phyloP scores from a whole-genome alignment of 2,113 vertebrate genomes.

The Nothobranchius kuhntae region DNA sequence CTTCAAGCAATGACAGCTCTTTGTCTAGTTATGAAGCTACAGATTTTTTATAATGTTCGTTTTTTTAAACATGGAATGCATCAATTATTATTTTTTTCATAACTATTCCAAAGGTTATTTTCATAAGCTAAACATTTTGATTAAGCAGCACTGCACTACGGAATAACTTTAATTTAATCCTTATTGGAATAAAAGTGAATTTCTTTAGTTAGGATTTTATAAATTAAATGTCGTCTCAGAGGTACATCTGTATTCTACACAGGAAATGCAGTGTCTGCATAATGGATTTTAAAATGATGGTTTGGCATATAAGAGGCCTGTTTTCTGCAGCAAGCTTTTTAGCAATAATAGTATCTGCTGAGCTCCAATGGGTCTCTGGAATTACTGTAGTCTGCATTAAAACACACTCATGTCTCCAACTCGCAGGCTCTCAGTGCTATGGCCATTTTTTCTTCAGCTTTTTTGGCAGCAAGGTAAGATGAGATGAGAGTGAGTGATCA shows the following conservation, averaged over 20 bases:
- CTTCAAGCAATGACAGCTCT: too few species aligned
- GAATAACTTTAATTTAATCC: neutral
- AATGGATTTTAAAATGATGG: slow-evolving; percentile 57
- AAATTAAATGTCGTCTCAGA: neutral
- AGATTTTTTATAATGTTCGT: too few species aligned
- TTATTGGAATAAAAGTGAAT: slow-evolving; percentile 2
- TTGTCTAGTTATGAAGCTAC: too few species aligned
- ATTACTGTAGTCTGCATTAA: slow-evolving; percentile 47
- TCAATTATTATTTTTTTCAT: too few species aligned
- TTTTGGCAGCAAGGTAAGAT: slow-evolving; percentile 28
- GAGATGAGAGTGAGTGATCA: slow-evolving; percentile 15
- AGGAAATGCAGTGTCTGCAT: slow-evolving; percentile 22
- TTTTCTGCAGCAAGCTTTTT: slow-evolving; percentile 33
- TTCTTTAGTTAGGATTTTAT: slow-evolving; percentile 4
- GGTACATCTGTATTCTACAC: slow-evolving; percentile 21
- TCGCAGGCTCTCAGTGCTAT: slow-evolving; percentile 20
- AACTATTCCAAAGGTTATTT: neutral
- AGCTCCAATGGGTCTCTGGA: slow-evolving; percentile 27
- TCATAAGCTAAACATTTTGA: neutral
- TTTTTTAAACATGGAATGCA: too few species aligned
- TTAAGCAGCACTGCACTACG: neutral
- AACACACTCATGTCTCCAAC: slow-evolving; percentile 35
- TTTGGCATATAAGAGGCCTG: slow-evolving; percentile 27
- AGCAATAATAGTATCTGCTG: slow-evolving; percentile 25
- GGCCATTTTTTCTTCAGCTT: slow-evolving; percentile 41